Conservation (phyloP, 1,140 invertebrate species). For the Antheraea mylitta region DNA sequence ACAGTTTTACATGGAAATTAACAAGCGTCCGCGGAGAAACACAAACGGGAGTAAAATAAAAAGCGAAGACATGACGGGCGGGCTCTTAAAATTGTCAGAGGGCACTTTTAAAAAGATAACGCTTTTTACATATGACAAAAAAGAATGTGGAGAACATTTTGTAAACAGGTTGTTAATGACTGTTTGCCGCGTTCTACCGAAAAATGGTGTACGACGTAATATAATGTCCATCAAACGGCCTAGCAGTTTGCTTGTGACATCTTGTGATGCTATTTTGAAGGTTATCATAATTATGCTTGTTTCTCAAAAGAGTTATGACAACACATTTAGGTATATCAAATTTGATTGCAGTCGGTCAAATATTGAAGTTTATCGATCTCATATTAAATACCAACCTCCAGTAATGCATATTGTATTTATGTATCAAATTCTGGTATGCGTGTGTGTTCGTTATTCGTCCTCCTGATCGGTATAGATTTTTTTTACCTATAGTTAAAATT, state of each 20-base stretch:
- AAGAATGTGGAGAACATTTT: slow-evolving; percentile 62
- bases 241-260: not conserved
- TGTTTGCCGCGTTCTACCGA: slow-evolving; percentile 28
- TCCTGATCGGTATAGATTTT: too few species aligned
- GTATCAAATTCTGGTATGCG: too few species aligned
- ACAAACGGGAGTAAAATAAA: slow-evolving; percentile 40
- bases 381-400: too few species aligned
- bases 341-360: too few species aligned
- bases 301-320: too few species aligned
- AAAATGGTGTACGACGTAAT: slow-evolving; percentile 29
- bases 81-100: slow-evolving; percentile 64
- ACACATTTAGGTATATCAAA: too few species aligned
- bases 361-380: too few species aligned
- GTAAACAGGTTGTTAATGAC: slow-evolving; percentile 71
- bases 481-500: too few species aligned
- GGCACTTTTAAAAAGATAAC: slow-evolving; percentile 66
- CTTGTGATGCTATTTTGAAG: too few species aligned
- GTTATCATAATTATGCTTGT: too few species aligned
- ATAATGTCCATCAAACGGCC: slow-evolving; percentile 23
- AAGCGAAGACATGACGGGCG: slow-evolving; percentile 42
- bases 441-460: too few species aligned
- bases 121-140: slow-evolving; percentile 44
- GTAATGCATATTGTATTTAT: too few species aligned
- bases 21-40: slow-evolving; percentile 32
- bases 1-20: slow-evolving; percentile 64